Percentiles rank a stretch among this genome's conserved stretches.
These are phyloP conservation scores for Microctonus hyperodae DNA, from an alignment of 2,888 invertebrate genomes.

Conservation along the genomic window DNA sequence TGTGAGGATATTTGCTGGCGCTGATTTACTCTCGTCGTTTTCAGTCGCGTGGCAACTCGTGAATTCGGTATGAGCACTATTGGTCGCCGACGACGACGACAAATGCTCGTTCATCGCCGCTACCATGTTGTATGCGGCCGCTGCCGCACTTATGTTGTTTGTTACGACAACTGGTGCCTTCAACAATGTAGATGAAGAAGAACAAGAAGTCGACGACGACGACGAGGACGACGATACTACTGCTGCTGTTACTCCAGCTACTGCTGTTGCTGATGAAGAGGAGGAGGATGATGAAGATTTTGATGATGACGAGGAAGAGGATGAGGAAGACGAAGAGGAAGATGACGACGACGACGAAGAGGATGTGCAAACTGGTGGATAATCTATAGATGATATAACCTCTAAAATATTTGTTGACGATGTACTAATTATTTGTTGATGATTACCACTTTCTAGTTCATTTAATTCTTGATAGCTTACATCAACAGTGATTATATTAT, in stretches of 20 bases:
- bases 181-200: slow-evolving; percentile 54
- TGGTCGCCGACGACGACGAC: slow-evolving; percentile 52
- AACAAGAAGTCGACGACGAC: slow-evolving; percentile 54
- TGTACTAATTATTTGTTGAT: slow-evolving; percentile 1
- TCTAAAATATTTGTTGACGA: background rate
- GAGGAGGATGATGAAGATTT: slow-evolving; percentile 11
- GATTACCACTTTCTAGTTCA: slow-evolving; percentile 2
- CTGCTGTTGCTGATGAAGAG: background rate
- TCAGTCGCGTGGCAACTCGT: slow-evolving; percentile 34
- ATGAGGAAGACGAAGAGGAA: slow-evolving; percentile 19
- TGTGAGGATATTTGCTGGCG: slow-evolving; percentile 65
- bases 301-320: slow-evolving; percentile 8
- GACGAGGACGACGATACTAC: slow-evolving; percentile 32
- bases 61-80: slow-evolving; percentile 35
- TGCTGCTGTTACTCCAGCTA: too few species aligned
- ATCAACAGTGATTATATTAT: slow-evolving; percentile 26
- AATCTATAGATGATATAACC: background rate
- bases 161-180: slow-evolving; percentile 65
- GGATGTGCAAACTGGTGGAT: background rate
- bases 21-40: slow-evolving; percentile 63
- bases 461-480: slow-evolving; percentile 10
- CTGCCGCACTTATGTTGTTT: slow-evolving; percentile 44
- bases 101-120: slow-evolving; percentile 63
- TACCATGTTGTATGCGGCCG: slow-evolving; percentile 60
- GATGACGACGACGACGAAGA: slow-evolving; percentile 8